Conservation (phyloP, 1,140 invertebrate genomes). For the Paracyclopina nana region DNA sequence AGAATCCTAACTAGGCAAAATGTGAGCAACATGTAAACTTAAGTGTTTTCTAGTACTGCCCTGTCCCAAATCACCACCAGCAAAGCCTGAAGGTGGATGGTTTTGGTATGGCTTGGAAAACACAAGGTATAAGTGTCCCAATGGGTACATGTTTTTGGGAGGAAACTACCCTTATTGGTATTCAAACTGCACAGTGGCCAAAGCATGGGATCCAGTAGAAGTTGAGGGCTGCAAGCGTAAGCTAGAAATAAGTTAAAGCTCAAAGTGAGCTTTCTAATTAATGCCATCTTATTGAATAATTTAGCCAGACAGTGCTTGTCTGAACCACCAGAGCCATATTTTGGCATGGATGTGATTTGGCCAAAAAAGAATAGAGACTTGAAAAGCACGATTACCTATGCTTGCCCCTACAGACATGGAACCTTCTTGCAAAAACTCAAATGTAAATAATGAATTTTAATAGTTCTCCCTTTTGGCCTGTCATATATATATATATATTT, state of each 20-base stretch:
- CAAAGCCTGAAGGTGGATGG: neutral
- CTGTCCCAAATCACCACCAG: neutral
- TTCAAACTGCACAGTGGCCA: neutral
- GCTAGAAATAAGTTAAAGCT: neutral
- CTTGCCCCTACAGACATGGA: neutral
- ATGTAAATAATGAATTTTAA: neutral
- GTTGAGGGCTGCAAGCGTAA: neutral
- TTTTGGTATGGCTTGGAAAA: neutral
- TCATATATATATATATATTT: neutral
- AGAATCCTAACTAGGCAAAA: too few relatives aligned
- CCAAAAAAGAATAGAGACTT: neutral
- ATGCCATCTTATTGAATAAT: neutral
- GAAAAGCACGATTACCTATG: neutral
- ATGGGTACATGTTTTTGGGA: neutral
- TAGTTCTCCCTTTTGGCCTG: neutral
- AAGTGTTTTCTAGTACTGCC: neutral
- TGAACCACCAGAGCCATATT: neutral
- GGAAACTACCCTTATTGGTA: constrained; percentile 2
- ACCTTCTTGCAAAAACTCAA: neutral
- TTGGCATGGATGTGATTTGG: neutral
- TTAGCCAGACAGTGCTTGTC: neutral
- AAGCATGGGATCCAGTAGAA: neutral
- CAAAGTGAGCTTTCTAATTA: neutral
- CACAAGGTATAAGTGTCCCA: neutral
- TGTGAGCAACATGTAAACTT: too few relatives aligned